Base-by-base conservation (phyloP, 2,113 vertebrate genomes). In the Eudyptes chrysolophus region DNA sequence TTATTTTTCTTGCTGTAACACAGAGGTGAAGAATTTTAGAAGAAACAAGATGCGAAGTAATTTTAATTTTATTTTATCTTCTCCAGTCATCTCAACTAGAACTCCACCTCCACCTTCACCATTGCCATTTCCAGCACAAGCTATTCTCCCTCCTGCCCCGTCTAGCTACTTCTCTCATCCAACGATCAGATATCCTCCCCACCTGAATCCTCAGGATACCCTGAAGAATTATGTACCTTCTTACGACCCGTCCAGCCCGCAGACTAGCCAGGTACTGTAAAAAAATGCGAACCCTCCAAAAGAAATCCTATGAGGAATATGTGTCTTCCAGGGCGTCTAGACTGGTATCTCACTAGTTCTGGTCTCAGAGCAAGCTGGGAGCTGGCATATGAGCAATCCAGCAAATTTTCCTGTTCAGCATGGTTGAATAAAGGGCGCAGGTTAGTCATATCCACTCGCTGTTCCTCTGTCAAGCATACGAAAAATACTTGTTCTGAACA, bases 151-250 rank as follows among this genome's bases (percentile, higher is more conserved):
- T 96, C 99, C 99, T 49, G 99, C 99, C 72, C 99, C 99, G 13
- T 98, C 99, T 27, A 98, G 99, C 93, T 99, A 99, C 98, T 99
- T 99, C 95, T 99, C 99, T 87, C 99, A 99, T 96, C 98, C 99
- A 96, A 99, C 99, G 93, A 99, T 99, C 97, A 99, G 99, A 98
- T 99, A 99, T 98, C 99, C 99, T 68, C 99, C 99, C 51, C 99
- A 99, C 98, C 99, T 99, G 98, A 99, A 99, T 98, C 99, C 99
- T 87, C 98, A 99, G 87, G 99, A 99, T 97, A 97, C 99, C 94
- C 99, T 99, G 97, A 99, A 99, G 98, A 99, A 99, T 98, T 99
- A 99, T 82, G 99, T 99, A 98, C 99, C 99, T 97, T 98, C 99
- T 86, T 99, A 99, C 86, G 99, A 99, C 98, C 99, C 99, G 96